phyloP scores from a whole-genome alignment of 2,113 vertebrate genomes.

The Chamaetylas fuelleborni region DNA sequence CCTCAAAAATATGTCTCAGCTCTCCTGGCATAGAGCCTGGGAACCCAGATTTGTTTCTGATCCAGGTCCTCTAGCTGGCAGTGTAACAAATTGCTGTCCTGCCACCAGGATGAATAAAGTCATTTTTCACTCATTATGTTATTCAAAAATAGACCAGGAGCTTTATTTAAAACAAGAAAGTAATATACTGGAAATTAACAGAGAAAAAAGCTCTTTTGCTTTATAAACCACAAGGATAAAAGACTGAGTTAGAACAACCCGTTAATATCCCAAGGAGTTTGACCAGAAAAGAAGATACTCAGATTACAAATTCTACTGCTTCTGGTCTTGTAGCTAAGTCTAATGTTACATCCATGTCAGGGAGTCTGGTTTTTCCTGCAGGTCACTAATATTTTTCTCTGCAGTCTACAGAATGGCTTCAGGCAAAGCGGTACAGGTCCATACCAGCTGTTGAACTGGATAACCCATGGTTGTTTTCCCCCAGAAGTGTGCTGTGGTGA shows the following conservation, averaged over 20 bases:
- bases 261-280: not conserved
- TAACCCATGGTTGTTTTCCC: not conserved
- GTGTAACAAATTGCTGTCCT: constrained; percentile 8
- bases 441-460: not conserved
- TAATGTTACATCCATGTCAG: not conserved
- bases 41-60: constrained; percentile 59
- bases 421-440: not conserved
- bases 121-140: constrained; percentile 48
- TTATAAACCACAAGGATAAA: constrained; percentile 2
- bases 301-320: not conserved
- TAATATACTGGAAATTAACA: constrained; percentile 28
- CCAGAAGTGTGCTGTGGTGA: not conserved
- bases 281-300: constrained; percentile 2
- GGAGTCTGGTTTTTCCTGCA: not conserved
- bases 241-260: not conserved
- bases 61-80: constrained; percentile 55
- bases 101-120: constrained; percentile 31
- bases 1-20: constrained; percentile 62
- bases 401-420: not conserved
- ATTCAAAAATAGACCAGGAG: constrained; percentile 48
- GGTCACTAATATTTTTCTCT: not conserved
- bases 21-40: constrained; percentile 42
- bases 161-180: constrained; percentile 41
- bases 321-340: not conserved
- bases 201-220: not conserved